Evolutionary conservation across 2,888 invertebrate species (phyloP), one percentile per base, ranked within the genome.

Genomic region (Drosophila fungiperda): DNA sequence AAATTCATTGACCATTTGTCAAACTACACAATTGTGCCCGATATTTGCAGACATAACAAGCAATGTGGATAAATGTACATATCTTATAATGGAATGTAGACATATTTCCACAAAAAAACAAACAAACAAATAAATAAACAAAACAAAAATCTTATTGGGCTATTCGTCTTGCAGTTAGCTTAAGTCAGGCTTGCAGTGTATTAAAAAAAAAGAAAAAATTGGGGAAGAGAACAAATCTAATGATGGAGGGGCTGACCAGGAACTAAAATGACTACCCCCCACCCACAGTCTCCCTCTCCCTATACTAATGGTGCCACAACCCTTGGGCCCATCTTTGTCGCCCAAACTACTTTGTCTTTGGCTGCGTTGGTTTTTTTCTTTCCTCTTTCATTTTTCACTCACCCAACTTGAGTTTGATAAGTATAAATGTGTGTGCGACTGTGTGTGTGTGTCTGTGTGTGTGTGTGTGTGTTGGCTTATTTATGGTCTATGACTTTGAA

Each of bases 401-500:
- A 67, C n/a, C 49, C 59, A 52, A 38, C 61, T 50, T 32, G 32
- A 54, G 64, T 61, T 42, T 67, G 74, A 74, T 74, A 81, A 72
- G 81, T 72, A 72, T 71, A 61, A 38, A 42, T 62, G 48, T 36
- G 20, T 45, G 58, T 36, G n/a, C 59, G 52, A 12, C 52, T 64
- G 53, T 68, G 36, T 36, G 58, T 55, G 54, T 50, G 74, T 64
- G 65, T 72, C 50, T 71, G 69, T 76, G 70, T 40, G 50, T 53
- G 38, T 52, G 68, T 64, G 61, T 76, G 53, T 72, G 68, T 77
- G 75, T 62, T 67, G 57, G 86, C 78, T 80, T 84, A 75, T 85
- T 87, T 89, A 89, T 89, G 74, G 84, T 78, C 74, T 58, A 58
- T 36, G 72, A 76, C 54, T 74, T 76, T 76, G 60, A 61, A 70